phyloP scores from a whole-genome alignment of 64 coral and sea anemone species.

The Exaiptasia diaphana region DNA sequence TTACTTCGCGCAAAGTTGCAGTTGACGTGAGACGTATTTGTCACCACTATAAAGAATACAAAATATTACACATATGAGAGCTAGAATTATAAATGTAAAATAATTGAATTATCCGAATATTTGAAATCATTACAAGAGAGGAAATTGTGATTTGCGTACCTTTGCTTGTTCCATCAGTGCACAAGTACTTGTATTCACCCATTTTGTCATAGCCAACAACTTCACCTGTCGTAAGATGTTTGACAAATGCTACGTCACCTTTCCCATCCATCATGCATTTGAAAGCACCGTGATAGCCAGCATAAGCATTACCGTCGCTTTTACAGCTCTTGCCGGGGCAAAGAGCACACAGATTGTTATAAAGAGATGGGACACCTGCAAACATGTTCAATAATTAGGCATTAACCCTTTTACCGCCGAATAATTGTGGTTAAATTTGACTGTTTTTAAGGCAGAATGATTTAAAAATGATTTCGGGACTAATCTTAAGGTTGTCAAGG shows the following conservation, averaged over 20 bases:
- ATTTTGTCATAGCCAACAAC: conserved; percentile 19
- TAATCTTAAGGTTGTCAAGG: background rate
- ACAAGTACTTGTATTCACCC: conserved; percentile 37
- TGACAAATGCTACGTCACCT: conserved; percentile 67
- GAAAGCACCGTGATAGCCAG: conserved; percentile 44
- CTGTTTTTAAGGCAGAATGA: background rate
- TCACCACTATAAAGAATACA: background rate
- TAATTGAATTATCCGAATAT: background rate
- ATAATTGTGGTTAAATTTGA: background rate
- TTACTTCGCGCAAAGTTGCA: conserved; percentile 4
- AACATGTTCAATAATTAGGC: too few species aligned
- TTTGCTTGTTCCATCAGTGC: conserved; percentile 2
- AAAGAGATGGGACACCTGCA: too few species aligned
- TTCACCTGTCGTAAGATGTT: conserved; percentile 40
- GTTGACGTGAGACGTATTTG: background rate
- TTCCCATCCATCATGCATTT: conserved; percentile 24
- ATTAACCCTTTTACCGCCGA: background rate
- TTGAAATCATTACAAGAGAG: background rate
- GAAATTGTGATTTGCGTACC: conserved; percentile 11
- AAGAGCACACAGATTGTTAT: conserved; percentile 43
- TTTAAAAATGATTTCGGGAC: background rate
- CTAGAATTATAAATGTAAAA: background rate
- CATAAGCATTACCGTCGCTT: background rate
- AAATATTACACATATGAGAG: too few species aligned
- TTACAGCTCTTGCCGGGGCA: conserved; percentile 10